Evolutionary conservation across 2,888 invertebrate genomes (phyloP).

Genomic region (Drosophila bunnanda): DNA sequence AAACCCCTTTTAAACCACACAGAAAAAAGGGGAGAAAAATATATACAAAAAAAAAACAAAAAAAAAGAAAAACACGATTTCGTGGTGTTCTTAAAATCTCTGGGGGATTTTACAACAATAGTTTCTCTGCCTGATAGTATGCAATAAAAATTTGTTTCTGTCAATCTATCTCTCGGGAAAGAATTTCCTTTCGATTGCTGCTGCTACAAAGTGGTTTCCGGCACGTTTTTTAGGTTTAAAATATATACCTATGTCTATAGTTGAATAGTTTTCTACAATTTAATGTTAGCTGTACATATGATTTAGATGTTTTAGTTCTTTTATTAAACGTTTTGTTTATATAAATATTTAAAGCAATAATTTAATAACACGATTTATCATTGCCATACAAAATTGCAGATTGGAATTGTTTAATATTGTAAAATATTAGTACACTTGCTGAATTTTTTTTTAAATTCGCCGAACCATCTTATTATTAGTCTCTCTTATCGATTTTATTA

Average conservation of each 20-base stretch:
- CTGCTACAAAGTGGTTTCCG: neutral
- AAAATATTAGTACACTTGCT: too few species aligned
- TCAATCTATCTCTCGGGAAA: constrained; percentile 11
- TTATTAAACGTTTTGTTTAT: neutral
- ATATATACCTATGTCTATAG: too few species aligned
- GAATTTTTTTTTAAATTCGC: too few species aligned
- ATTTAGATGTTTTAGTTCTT: neutral
- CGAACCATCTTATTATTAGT: too few species aligned
- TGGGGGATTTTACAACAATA: constrained; percentile 19
- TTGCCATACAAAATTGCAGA: too few species aligned
- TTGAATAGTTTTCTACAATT: neutral
- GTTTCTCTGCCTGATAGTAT: constrained; percentile 6
- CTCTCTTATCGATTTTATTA: too few species aligned
- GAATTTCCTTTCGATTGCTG: neutral
- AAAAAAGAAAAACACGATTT: constrained; percentile 9
- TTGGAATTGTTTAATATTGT: too few species aligned
- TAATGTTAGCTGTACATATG: neutral
- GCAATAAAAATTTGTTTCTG: constrained; percentile 23
- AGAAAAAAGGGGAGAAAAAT: constrained; percentile 4
- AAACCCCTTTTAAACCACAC: constrained; percentile 26
- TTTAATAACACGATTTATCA: too few species aligned
- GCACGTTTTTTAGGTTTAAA: neutral
- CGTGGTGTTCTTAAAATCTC: constrained; percentile 17
- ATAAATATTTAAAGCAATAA: too few species aligned
- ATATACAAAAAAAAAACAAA: neutral